Evolutionary conservation across 2,797 vertebrate genomes (phyloP), one percentile per base, ranked within the genome.

Genomic region (Platalea minor): DNA sequence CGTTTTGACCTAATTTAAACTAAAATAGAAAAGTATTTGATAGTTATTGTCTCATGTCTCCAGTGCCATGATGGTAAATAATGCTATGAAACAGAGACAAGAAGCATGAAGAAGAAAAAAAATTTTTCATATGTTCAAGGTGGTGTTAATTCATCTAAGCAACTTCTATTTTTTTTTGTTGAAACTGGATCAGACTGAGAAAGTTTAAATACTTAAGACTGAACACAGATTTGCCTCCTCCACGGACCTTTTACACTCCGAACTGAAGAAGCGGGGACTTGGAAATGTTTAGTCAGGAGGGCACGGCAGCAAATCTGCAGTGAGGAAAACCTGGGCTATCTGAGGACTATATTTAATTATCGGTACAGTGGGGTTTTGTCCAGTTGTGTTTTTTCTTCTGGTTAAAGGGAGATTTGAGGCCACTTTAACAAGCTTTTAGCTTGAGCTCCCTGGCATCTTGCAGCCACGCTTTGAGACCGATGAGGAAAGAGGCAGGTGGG

Each of bases 351-450:
- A 16, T 12, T 72, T 51, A 53, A 28, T 87, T 78, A 50, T 64
- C 4, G 1, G 2, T 57, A 35, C 8, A 17, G 21, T 1, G 28
- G 11, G 2, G 5, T 18, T 64, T 92, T 68, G 25, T 25, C 50
- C 0, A 0, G 4, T 35, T 67, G 23, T 10, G 3, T 9, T 51
- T 79, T 76, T 17, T 16, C 33, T 14, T 43, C 33, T n/a, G 5
- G 11, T 51, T 68, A 19, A 50, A 39, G 50, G 17, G 21, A 65
- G 51, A 20, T 86, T 76, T 73, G 63, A 70, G 41, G 45, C 20
- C 46, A 24, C 53, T 64, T 51, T 37, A 37, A 10, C 18, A 75
- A 83, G 64, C 46, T 74, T 76, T 51, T 39, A 56, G 13, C 45
- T 19, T 25, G 43, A 86, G 64, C 35, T 63, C 18, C 46, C 56